These are phyloP conservation scores for Nomada goodeniana DNA, from an alignment of 2,888 invertebrate genomes.

Conservation along the genomic window DNA sequence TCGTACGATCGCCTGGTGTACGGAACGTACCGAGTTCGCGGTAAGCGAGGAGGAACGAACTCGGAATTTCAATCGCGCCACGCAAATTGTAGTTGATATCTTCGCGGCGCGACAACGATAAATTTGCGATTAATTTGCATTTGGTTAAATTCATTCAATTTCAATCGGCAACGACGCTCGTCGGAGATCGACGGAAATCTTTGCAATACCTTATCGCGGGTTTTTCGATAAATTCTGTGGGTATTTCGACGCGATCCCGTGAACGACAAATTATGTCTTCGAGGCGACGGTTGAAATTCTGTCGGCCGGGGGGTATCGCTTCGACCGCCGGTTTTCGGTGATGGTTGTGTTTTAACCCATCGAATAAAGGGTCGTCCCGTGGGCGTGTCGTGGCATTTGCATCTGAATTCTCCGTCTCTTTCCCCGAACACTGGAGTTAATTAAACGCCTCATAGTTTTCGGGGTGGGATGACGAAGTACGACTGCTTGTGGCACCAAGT, in stretches of 20 bases:
- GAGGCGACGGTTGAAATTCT: constrained; percentile 42
- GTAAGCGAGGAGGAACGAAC: not conserved
- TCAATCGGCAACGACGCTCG: too few relatives aligned
- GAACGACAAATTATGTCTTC: constrained; percentile 32
- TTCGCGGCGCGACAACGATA: not conserved
- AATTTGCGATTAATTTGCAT: not conserved
- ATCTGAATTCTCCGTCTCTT: constrained; percentile 74
- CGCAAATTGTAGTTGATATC: too few relatives aligned
- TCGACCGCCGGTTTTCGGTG: constrained; percentile 44
- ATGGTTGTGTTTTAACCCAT: constrained; percentile 59
- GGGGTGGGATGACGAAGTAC: constrained; percentile 70
- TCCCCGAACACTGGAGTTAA: constrained; percentile 73
- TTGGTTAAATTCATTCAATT: too few relatives aligned
- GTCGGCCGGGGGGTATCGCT: constrained; percentile 30
- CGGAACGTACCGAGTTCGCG: too few relatives aligned
- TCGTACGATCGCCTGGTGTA: not conserved
- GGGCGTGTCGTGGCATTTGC: constrained; percentile 73
- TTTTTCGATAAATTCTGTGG: not conserved
- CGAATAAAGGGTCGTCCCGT: constrained; percentile 66
- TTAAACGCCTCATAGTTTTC: constrained; percentile 79
- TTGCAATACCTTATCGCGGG: too few relatives aligned
- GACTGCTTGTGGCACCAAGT: constrained; percentile 79
- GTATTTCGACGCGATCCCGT: constrained; percentile 4
- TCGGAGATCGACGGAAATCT: too few relatives aligned
- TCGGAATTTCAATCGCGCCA: not conserved